Percentiles rank a stretch among this genome's conserved stretches.
These are phyloP conservation scores for Oryzias dopingdopingensis DNA, from an alignment of 2,797 vertebrate genomes.

Conservation along the genomic window DNA sequence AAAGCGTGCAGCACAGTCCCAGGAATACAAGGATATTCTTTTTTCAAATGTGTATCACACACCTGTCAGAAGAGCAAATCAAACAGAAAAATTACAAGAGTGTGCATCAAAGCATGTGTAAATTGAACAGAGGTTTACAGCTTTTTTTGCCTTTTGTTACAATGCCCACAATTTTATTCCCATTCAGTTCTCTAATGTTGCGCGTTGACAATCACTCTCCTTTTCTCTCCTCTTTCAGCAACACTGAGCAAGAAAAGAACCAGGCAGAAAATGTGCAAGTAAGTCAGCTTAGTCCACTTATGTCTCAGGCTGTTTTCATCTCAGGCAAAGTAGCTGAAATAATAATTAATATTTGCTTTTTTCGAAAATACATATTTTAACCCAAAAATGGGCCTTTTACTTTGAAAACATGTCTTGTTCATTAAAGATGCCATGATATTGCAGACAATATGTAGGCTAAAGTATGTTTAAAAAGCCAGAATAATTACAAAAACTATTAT, in stretches of 20 bases:
- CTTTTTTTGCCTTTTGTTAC: slow-evolving; percentile 9
- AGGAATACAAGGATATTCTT: slow-evolving; percentile 36
- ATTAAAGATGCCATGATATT: too few relatives aligned
- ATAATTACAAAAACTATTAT: too few relatives aligned
- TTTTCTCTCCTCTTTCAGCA: slow-evolving; percentile 37
- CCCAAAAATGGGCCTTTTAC: too few relatives aligned
- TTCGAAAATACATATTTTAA: too few relatives aligned
- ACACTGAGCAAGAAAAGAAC: slow-evolving; percentile 38
- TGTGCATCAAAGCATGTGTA: slow-evolving; percentile 10
- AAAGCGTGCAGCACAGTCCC: slow-evolving; percentile 32
- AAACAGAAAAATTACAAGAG: slow-evolving; percentile 15
- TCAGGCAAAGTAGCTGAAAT: not conserved
- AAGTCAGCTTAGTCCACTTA: slow-evolving; percentile 17
- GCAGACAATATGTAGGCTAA: too few relatives aligned
- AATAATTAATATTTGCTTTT: not conserved
- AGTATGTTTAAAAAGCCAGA: too few relatives aligned
- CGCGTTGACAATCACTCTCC: not conserved
- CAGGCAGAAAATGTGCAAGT: slow-evolving; percentile 55
- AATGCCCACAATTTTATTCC: not conserved
- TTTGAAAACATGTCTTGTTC: too few relatives aligned
- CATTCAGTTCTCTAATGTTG: slow-evolving; percentile 5
- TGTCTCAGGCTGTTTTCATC: not conserved
- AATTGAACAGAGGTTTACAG: slow-evolving; percentile 5
- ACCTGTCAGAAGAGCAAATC: slow-evolving; percentile 50
- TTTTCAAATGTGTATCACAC: slow-evolving; percentile 6